Evolutionary conservation across 2,888 invertebrate genomes (phyloP).

Genomic region (Tridacna crocea): DNA sequence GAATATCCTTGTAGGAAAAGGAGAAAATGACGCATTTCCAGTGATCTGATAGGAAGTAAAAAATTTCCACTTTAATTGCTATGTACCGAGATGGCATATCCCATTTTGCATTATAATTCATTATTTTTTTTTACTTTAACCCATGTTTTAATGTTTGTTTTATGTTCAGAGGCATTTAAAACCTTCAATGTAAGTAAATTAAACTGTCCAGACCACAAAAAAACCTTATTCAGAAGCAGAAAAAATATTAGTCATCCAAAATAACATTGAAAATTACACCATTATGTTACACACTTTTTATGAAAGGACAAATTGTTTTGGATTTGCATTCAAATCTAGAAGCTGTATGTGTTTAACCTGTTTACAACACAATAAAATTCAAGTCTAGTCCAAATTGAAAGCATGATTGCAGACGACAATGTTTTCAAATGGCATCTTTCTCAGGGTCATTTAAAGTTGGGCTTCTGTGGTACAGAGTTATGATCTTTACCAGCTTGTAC

Average conservation of each 20-base stretch:
- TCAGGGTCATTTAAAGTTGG: too few relatives aligned
- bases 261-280: neutral
- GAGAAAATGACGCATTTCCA: constrained; percentile 6
- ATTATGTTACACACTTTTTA: neutral
- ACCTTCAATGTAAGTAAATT: constrained; percentile 17
- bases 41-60: neutral
- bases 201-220: constrained; percentile 7
- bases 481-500: too few relatives aligned
- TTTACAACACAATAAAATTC: too few relatives aligned
- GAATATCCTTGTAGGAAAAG: too few relatives aligned
- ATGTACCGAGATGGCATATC: constrained; percentile 21
- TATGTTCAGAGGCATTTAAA: constrained; percentile 14
- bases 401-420: too few relatives aligned
- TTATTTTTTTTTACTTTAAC: constrained; percentile 12
- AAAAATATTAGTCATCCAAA: neutral
- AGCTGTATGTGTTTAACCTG: too few relatives aligned
- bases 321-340: too few relatives aligned
- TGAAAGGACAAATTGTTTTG: too few relatives aligned
- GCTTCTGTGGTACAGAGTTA: too few relatives aligned
- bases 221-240: neutral
- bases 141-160: constrained; percentile 24
- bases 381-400: too few relatives aligned
- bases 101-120: constrained; percentile 24
- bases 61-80: constrained; percentile 25
- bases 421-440: too few relatives aligned